A percentile compares a stretch with the other conserved stretches of the same genome.
phyloP scores from a whole-genome alignment of 2,888 invertebrate species.

The Hemicrepidius hirtus region DNA sequence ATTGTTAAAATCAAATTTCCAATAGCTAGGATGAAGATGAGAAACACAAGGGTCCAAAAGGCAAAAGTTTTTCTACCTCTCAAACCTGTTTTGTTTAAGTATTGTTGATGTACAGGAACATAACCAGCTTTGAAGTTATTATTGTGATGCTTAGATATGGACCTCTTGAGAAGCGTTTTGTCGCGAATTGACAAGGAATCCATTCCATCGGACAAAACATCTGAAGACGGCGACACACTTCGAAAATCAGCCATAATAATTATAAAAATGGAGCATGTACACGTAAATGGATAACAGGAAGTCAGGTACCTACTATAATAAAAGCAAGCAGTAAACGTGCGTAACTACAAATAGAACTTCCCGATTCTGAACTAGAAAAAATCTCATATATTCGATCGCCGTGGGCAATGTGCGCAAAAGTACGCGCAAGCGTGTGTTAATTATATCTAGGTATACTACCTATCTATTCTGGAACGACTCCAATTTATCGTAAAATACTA shows the following conservation, averaged over 20 bases:
- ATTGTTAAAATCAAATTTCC: constrained; percentile 88
- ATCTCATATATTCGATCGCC: constrained; percentile 21
- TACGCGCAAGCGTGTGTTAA: background rate
- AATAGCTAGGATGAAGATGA: constrained; percentile 83
- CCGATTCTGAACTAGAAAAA: background rate
- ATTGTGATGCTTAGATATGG: constrained; percentile 64
- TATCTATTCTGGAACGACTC: no score
- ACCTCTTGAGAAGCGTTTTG: constrained; percentile 64
- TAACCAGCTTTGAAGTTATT: constrained; percentile 68
- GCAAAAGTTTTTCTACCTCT: constrained; percentile 79
- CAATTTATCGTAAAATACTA: no score
- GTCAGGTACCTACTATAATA: no score
- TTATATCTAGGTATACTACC: no score
- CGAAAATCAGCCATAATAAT: constrained; percentile 58
- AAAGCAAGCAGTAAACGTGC: background rate
- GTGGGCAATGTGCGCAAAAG: background rate
- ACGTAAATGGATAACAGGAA: background rate
- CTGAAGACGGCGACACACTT: constrained; percentile 65
- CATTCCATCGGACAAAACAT: constrained; percentile 67
- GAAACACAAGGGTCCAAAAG: constrained; percentile 85
- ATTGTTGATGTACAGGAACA: constrained; percentile 66
- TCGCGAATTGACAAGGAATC: constrained; percentile 66
- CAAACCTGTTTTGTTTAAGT: constrained; percentile 66
- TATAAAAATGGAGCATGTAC: background rate
- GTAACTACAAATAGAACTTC: background rate